Conservation (phyloP, 2,113 vertebrate genomes). For the Arvicanthis niloticus region DNA sequence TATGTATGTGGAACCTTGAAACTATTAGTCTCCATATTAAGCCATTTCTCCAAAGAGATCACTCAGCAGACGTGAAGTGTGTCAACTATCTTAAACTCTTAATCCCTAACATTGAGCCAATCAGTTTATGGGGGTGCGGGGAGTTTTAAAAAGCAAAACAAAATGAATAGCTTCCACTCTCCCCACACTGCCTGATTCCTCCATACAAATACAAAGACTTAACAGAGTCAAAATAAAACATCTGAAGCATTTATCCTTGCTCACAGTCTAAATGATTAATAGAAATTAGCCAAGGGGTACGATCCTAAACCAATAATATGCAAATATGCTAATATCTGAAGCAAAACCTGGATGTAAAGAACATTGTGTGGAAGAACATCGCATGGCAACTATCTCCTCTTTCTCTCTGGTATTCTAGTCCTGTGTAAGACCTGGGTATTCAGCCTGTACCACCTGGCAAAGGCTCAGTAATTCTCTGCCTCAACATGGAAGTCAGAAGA, state of each 20-base stretch:
- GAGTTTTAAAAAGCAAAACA: not conserved
- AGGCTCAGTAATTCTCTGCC: not conserved
- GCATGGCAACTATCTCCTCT: not conserved
- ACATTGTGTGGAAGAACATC: not conserved
- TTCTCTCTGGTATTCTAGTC: not conserved
- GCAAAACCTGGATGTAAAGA: slow-evolving; percentile 35
- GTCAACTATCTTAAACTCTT: slow-evolving; percentile 6
- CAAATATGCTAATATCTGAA: not conserved
- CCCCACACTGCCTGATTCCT: not conserved
- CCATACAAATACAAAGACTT: not conserved
- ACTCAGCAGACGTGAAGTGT: not conserved
- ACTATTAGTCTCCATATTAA: not conserved
- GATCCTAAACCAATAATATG: not conserved
- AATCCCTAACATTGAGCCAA: not conserved
- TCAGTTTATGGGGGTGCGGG: not conserved
- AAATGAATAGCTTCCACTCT: not conserved
- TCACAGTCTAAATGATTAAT: not conserved
- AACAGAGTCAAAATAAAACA: not conserved
- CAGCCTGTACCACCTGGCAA: not conserved
- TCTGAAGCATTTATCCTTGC: not conserved
- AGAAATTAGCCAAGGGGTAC: not conserved
- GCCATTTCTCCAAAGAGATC: slow-evolving; percentile 12
- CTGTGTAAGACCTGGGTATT: not conserved
- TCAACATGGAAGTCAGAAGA: not conserved
- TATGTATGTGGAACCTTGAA: not conserved